A percentile compares a stretch with the other conserved stretches of the same genome.
phyloP scores from a whole-genome alignment of 2,797 vertebrate species.

The Lithobates pipiens region DNA sequence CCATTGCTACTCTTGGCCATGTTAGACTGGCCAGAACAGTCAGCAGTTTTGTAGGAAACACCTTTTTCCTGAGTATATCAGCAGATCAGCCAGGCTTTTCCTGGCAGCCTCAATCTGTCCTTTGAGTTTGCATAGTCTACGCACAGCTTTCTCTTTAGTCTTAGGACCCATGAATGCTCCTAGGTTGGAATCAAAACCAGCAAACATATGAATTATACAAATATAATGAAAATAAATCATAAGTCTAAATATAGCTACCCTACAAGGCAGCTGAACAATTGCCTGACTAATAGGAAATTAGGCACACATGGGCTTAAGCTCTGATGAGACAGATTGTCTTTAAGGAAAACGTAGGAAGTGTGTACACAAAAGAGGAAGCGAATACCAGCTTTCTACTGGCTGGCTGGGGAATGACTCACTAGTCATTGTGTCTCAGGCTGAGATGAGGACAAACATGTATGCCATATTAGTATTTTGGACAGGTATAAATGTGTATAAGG shows the following conservation, averaged over 20 bases:
- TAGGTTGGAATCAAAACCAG: neutral
- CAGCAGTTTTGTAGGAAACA: conserved; percentile 74
- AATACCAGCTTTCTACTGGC: neutral
- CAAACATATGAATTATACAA: conserved; percentile 9
- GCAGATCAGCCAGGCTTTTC: conserved; percentile 50
- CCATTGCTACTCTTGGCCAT: conserved; percentile 28
- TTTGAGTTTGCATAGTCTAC: conserved; percentile 39
- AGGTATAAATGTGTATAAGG: no score
- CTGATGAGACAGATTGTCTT: neutral
- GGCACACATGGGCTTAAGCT: neutral
- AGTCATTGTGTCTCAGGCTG: neutral
- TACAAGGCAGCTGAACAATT: neutral
- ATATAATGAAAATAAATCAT: conserved; percentile 17
- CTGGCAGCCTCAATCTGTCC: conserved; percentile 34
- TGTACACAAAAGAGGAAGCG: conserved; percentile 24
- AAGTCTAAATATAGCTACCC: conserved; percentile 20
- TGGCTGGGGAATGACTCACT: neutral
- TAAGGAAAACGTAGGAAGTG: conserved; percentile 35
- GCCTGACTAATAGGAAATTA: conserved; percentile 19
- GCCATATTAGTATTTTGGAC: no score
- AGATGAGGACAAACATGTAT: neutral
- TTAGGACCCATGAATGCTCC: neutral
- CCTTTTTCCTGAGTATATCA: conserved; percentile 71
- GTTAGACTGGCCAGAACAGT: conserved; percentile 51
- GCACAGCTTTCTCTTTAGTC: neutral